Evolutionary conservation across 2,113 vertebrate species (phyloP).

Genomic region (Trematocara unimaculatum): DNA sequence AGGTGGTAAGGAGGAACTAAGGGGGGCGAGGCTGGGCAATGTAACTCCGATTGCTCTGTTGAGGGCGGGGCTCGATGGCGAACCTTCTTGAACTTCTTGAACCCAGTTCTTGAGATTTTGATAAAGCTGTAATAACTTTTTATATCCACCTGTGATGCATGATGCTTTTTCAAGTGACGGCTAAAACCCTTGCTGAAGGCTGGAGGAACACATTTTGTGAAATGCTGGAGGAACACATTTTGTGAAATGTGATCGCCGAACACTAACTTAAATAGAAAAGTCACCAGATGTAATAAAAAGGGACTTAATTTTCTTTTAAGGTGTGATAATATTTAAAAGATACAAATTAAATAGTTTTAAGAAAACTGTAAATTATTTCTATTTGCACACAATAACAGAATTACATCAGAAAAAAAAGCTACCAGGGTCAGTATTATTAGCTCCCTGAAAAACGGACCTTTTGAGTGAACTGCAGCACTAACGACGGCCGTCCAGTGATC

Average conservation of each 20-base stretch:
- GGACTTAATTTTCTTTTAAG: neutral
- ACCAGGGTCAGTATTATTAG: neutral
- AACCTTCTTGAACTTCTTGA: too few relatives aligned
- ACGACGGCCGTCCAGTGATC: neutral
- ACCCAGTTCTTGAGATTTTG: too few relatives aligned
- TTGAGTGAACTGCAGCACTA: neutral
- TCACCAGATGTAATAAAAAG: neutral
- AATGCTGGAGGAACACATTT: neutral
- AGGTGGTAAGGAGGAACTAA: too few relatives aligned
- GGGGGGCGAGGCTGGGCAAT: too few relatives aligned
- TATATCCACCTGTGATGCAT: too few relatives aligned
- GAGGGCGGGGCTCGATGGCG: too few relatives aligned
- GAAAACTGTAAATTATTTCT: neutral
- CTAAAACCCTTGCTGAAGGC: too few relatives aligned
- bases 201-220: neutral
- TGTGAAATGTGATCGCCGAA: neutral
- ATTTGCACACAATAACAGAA: neutral
- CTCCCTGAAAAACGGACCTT: neutral
- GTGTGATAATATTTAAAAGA: neutral
- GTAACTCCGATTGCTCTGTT: too few relatives aligned
- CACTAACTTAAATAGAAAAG: neutral
- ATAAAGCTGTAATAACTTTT: too few relatives aligned
- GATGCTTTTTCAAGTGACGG: too few relatives aligned
- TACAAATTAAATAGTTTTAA: neutral
- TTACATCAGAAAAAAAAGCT: neutral